Base-by-base conservation (phyloP, 2,888 invertebrate species). In the Ryuthela nishihirai region DNA sequence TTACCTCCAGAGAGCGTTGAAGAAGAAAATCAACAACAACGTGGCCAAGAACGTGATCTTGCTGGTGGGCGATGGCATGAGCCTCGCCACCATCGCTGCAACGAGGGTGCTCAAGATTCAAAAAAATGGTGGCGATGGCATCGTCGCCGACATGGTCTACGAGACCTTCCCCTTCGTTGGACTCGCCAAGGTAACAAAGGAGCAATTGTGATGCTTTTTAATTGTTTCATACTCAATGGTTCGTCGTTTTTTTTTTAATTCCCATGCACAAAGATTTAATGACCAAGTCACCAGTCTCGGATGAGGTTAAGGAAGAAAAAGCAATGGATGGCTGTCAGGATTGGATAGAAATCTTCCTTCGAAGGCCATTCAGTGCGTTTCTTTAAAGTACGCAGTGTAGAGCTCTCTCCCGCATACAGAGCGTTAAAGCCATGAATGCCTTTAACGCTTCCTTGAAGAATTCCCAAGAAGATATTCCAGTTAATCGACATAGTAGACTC, bases 61-160 rank as follows among this genome's bases (percentile, higher is more conserved):
- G 17, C 39, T 59, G 6, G 52, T 59, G 1, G 58, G 58, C 5
- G 58, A 59, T 32, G 58, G 58, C 6, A 59, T 59, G 58, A 59
- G 53, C 15, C 18, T 59, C 26, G 38, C 58, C 20, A 59, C 58
- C 10, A 32, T 59, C 0, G 53, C 53, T 17, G 58, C 58, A 0
- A 47, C 58, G 2, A n/a, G 58, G 6, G 53, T 59, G 3, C 34
- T 59, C 9, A 59, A 23, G 29, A 49, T 45, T 6, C 58, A 59
- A 40, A 53, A 52, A n/a, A 41, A 43, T 6, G 58, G 58, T 6
- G 29, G 58, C 1, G 21, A 43, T 4, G 58, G 58, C 3, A 25
- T 48, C 1, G 58, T 47, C 6, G 53, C 50, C 15, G 47, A 48
- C 17, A 47, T 59, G 53, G 34, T 47, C 4, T 59, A 48, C 29